Conservation (phyloP, 2,113 vertebrate genomes). For the Perca flavescens region DNA sequence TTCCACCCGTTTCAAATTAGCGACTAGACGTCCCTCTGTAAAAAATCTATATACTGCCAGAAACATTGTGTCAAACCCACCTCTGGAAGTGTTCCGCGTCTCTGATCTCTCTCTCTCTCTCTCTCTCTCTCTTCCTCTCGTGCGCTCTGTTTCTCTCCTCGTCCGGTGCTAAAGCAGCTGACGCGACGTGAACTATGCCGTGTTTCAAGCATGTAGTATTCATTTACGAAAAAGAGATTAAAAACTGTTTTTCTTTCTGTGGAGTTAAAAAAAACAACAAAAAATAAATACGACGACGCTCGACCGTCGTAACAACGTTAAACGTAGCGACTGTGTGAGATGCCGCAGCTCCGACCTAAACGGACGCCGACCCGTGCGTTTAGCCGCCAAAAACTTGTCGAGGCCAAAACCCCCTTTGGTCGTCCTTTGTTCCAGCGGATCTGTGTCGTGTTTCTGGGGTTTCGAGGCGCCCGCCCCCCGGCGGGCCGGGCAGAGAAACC, state of each 20-base stretch:
- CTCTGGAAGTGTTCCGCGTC: conserved; percentile 58
- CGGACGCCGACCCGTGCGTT: conserved; percentile 77
- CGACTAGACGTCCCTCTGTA: conserved; percentile 39
- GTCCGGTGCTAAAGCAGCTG: conserved; percentile 78
- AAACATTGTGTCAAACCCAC: conserved; percentile 64
- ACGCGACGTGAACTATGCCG: conserved; percentile 81
- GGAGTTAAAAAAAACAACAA: conserved; percentile 72
- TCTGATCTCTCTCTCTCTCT: conserved; percentile 60
- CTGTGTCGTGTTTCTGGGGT: conserved; percentile 74
- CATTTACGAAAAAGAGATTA: conserved; percentile 82
- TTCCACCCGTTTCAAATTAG: conserved; percentile 43
- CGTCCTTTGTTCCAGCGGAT: conserved; percentile 76
- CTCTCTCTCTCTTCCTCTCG: conserved; percentile 48
- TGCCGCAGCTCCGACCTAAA: conserved; percentile 67
- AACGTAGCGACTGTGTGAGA: conserved; percentile 81
- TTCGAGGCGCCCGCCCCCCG: conserved; percentile 46
- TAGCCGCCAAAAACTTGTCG: conserved; percentile 73
- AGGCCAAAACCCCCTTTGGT: conserved; percentile 73
- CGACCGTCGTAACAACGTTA: conserved; percentile 71
- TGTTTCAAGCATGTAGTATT: conserved; percentile 89
- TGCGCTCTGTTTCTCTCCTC: conserved; percentile 68
- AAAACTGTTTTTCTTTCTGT: conserved; percentile 80
- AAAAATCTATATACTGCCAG: conserved; percentile 74
- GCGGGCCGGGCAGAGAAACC: conserved; percentile 69
- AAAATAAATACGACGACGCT: conserved; percentile 58